A percentile compares a stretch with the other conserved stretches of the same genome.
Evolutionary conservation across 1,140 invertebrate genomes (phyloP).

Genomic region (Tachypleus tridentatus): DNA sequence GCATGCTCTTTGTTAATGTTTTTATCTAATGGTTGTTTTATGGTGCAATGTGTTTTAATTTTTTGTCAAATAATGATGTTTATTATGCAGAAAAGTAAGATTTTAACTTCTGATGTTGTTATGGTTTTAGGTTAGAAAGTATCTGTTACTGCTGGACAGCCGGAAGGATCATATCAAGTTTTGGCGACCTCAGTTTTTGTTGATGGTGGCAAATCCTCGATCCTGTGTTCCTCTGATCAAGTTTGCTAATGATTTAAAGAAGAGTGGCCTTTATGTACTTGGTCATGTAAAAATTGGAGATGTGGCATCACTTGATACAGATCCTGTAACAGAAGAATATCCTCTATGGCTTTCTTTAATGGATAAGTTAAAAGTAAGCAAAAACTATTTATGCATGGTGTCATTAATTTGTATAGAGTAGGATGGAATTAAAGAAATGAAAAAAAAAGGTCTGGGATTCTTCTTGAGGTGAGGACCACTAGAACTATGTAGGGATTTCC

Average conservation of each 20-base stretch:
- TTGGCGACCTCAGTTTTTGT: conserved; percentile 93
- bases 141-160: conserved; percentile 85
- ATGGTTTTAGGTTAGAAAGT: conserved; percentile 68
- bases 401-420: too few relatives aligned
- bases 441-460: too few relatives aligned
- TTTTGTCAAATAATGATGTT: too few relatives aligned
- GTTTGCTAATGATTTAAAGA: conserved; percentile 98
- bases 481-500: too few relatives aligned
- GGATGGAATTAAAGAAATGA: too few relatives aligned
- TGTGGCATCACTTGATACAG: conserved; percentile 34
- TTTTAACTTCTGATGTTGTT: too few relatives aligned
- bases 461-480: too few relatives aligned
- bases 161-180: conserved; percentile 98
- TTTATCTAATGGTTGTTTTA: too few relatives aligned
- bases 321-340: conserved; percentile 61
- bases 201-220: conserved; percentile 84
- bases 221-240: conserved; percentile 79
- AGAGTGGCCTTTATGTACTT: conserved; percentile 89
- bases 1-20: too few relatives aligned
- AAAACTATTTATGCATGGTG: too few relatives aligned
- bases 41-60: too few relatives aligned
- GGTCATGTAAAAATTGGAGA: conserved; percentile 67
- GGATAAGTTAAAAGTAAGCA: conserved; percentile 60
- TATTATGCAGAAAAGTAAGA: too few relatives aligned
- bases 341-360: conserved; percentile 75